phyloP scores from a whole-genome alignment of 1,140 invertebrate species.

The Cataglyphis hispanica region DNA sequence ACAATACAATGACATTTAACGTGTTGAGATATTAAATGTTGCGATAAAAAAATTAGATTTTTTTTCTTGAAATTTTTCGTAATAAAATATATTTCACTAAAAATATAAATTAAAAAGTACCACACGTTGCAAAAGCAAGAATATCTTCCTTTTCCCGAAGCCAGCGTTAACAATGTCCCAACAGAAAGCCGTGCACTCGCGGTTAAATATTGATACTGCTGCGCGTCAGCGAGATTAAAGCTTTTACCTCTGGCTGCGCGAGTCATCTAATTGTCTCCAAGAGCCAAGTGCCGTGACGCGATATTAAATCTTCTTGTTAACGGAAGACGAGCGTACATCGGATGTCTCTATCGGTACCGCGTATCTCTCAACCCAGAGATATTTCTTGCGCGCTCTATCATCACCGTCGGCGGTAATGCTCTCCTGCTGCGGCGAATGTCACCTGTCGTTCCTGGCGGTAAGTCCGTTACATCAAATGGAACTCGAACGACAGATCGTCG shows the following conservation, averaged over 20 bases:
- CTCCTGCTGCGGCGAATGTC: conserved; percentile 26
- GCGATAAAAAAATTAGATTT: not conserved
- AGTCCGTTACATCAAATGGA: conserved; percentile 36
- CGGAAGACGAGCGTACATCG: conserved; percentile 25
- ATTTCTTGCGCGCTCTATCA: conserved; percentile 33
- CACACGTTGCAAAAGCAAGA: not conserved
- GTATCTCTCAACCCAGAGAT: conserved; percentile 10
- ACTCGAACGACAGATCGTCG: conserved; percentile 35
- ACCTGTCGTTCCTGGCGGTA: conserved; percentile 37
- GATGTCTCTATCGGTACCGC: conserved; percentile 36
- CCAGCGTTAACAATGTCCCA: conserved; percentile 46
- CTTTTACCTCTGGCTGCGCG: conserved; percentile 35
- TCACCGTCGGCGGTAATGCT: conserved; percentile 27
- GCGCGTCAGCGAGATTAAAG: conserved; percentile 50
- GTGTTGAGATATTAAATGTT: not conserved
- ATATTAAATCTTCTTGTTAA: conserved; percentile 63
- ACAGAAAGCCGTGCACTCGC: conserved; percentile 46
- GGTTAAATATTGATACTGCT: conserved; percentile 59
- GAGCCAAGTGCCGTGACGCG: conserved; percentile 29
- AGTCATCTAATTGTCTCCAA: conserved; percentile 62
- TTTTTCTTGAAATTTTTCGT: not conserved
- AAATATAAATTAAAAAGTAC: conserved; percentile 1
- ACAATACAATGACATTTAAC: not conserved
- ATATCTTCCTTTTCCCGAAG: conserved; percentile 8
- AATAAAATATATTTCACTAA: not conserved